Percentiles rank a stretch among this genome's conserved stretches.
These are phyloP conservation scores for Paedocypris sp. DNA, from an alignment of 2,113 vertebrate species.

Conservation along the genomic window DNA sequence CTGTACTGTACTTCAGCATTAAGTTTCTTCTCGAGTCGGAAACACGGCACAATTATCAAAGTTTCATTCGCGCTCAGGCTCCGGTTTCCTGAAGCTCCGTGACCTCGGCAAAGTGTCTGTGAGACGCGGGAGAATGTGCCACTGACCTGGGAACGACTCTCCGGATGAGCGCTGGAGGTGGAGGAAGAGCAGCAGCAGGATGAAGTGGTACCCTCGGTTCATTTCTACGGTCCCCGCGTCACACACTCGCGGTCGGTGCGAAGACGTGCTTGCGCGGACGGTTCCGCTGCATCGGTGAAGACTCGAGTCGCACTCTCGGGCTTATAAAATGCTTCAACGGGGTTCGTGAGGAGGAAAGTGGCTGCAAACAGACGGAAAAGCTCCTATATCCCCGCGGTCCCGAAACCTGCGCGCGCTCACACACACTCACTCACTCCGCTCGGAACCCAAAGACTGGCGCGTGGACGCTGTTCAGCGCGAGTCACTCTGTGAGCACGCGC, in stretches of 20 bases:
- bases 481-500: too few relatives aligned
- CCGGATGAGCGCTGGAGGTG: constrained; percentile 51
- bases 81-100: constrained; percentile 1
- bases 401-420: constrained; percentile 48
- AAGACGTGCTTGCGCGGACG: constrained; percentile 29
- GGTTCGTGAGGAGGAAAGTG: constrained; percentile 35
- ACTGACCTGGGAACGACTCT: constrained; percentile 69
- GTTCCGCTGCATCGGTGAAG: constrained; percentile 45
- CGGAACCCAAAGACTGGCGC: not conserved
- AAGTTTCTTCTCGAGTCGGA: not conserved
- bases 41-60: not conserved
- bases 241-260: constrained; percentile 52
- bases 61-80: constrained; percentile 16
- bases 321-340: constrained; percentile 29
- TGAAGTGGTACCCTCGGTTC: constrained; percentile 52
- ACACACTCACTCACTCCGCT: too few relatives aligned
- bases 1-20: not conserved
- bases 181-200: constrained; percentile 48
- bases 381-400: constrained; percentile 58
- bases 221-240: constrained; percentile 50
- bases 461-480: not conserved
- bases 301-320: constrained; percentile 34
- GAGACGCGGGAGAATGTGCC: not conserved
- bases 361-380: constrained; percentile 26
- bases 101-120: not conserved